Conservation (phyloP, 2,888 invertebrate species). For the Steinernema carpocapsae region DNA sequence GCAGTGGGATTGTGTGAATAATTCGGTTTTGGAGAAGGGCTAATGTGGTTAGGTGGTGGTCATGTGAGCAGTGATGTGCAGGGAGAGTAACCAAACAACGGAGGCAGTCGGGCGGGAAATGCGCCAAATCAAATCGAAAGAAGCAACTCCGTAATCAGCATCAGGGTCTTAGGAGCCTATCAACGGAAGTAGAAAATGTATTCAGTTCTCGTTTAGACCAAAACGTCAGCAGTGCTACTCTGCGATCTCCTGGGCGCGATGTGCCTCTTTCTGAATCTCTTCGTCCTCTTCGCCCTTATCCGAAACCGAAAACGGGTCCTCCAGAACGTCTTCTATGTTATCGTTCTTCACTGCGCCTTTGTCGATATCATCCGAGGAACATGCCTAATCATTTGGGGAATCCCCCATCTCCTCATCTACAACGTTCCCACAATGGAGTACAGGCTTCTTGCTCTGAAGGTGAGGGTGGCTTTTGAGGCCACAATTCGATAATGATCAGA, state of each 20-base stretch:
- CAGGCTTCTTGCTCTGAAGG: constrained; percentile 50
- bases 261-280: constrained; percentile 64
- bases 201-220: constrained; percentile 56
- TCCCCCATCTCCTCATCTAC: constrained; percentile 52
- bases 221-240: constrained; percentile 56
- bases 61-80: too few species aligned
- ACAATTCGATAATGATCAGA: too few species aligned
- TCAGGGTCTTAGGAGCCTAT: too few species aligned
- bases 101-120: too few species aligned
- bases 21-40: too few species aligned
- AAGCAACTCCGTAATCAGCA: too few species aligned
- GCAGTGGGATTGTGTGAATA: too few species aligned
- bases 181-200: too few species aligned
- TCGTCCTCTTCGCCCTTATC: constrained; percentile 63
- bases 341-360: constrained; percentile 66
- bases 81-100: too few species aligned
- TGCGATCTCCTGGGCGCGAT: constrained; percentile 64
- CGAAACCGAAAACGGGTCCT: constrained; percentile 60
- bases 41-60: too few species aligned
- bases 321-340: constrained; percentile 67
- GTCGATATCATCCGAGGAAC: constrained; percentile 64
- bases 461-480: constrained; percentile 12
- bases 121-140: too few species aligned
- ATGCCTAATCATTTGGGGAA: constrained; percentile 62
- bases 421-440: constrained; percentile 47